Evolutionary conservation across 1,140 invertebrate species (phyloP).

Genomic region (Drosophila setifemur): DNA sequence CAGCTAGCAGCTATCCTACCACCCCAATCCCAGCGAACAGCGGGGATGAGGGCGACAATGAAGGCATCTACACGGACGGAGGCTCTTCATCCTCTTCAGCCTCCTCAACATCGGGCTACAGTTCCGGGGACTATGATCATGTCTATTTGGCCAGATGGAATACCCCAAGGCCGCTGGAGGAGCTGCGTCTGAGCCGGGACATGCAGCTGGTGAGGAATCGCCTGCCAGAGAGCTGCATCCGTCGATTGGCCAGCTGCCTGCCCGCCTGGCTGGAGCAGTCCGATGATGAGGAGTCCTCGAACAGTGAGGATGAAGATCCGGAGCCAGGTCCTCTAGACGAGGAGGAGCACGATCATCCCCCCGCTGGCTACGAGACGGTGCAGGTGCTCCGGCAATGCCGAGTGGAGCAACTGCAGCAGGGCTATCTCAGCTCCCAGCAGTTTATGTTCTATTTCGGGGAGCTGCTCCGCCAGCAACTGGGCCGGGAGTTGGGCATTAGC

Average conservation of each 20-base stretch:
- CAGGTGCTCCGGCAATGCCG: constrained; percentile 67
- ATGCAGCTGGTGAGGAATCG: constrained; percentile 44
- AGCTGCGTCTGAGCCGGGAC: constrained; percentile 28
- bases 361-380: constrained; percentile 53
- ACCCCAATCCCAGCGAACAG: background rate
- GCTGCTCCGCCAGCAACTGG: constrained; percentile 84
- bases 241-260: constrained; percentile 53
- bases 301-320: constrained; percentile 82
- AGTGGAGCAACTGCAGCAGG: constrained; percentile 79
- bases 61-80: constrained; percentile 56
- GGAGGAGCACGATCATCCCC: constrained; percentile 71
- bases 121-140: constrained; percentile 71
- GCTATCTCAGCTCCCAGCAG: constrained; percentile 85
- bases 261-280: constrained; percentile 55
- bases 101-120: constrained; percentile 62
- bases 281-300: constrained; percentile 65
- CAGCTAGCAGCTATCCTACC: background rate
- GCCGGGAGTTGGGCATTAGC: constrained; percentile 83
- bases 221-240: constrained; percentile 62
- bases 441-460: constrained; percentile 87
- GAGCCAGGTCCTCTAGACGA: too few relatives aligned
- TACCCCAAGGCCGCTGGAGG: constrained; percentile 58
- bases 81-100: background rate
- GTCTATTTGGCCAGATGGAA: constrained; percentile 66
- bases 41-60: constrained; percentile 15